phyloP scores from a whole-genome alignment of 2,888 invertebrate genomes.

The Calameuta filiformis region DNA sequence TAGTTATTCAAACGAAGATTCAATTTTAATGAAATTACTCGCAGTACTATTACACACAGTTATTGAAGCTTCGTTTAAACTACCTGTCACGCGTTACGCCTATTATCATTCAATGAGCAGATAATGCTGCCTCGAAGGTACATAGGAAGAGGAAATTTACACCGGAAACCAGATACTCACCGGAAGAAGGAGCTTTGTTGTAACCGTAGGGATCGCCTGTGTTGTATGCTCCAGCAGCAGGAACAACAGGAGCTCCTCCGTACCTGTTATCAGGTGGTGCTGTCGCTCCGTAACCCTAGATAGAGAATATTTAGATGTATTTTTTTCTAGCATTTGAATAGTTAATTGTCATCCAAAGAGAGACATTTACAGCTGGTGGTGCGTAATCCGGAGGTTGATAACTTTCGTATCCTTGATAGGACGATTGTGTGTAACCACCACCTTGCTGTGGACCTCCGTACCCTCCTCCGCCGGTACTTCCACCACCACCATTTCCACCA shows the following conservation, averaged over 20 bases:
- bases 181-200: constrained; percentile 61
- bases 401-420: constrained; percentile 62
- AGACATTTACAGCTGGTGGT: constrained; percentile 54
- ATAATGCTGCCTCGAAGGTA: too few species aligned
- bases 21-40: too few species aligned
- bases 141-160: too few species aligned
- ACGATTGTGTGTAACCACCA: constrained; percentile 51
- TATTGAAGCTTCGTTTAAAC: too few species aligned
- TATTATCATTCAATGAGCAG: too few species aligned
- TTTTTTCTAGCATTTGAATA: not conserved
- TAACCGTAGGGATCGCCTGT: constrained; percentile 62
- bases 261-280: constrained; percentile 60
- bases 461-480: constrained; percentile 19
- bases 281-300: constrained; percentile 58
- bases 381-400: constrained; percentile 62
- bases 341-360: not conserved
- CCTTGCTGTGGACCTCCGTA: constrained; percentile 53
- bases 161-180: constrained; percentile 32
- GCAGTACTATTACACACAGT: too few species aligned
- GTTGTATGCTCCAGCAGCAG: constrained; percentile 55
- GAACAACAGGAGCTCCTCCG: constrained; percentile 55
- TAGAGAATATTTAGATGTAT: constrained; percentile 12
- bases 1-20: not conserved
- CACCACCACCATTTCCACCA: constrained; percentile 39
- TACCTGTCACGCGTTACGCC: too few species aligned